Conservation (phyloP, 2,888 invertebrate genomes). For the Malachius bipustulatus region DNA sequence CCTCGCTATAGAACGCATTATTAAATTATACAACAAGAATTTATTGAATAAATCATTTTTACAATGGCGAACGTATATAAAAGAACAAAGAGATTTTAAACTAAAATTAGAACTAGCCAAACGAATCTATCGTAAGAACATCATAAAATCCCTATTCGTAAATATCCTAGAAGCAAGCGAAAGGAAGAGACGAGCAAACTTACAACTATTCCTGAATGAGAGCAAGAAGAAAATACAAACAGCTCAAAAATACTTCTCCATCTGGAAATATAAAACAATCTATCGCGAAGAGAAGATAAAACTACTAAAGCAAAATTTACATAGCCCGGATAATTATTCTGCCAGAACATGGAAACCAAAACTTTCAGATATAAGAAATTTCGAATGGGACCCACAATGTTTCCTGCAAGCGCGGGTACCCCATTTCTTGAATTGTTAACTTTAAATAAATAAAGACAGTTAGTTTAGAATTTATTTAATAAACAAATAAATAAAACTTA, state of each 20-base stretch:
- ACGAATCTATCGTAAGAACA: slow-evolving; percentile 19
- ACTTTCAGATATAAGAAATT: slow-evolving; percentile 9
- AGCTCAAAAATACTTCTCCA: slow-evolving; percentile 24
- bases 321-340: no score
- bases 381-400: slow-evolving; percentile 24
- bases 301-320: not conserved
- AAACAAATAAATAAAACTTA: slow-evolving; percentile 3
- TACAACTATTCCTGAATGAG: no score
- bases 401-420: slow-evolving; percentile 24
- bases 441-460: not conserved
- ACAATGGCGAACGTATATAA: slow-evolving; percentile 16
- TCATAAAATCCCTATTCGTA: slow-evolving; percentile 20
- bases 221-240: slow-evolving; percentile 15
- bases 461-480: not conserved
- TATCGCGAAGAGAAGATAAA: slow-evolving; percentile 11
- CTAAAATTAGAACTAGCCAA: slow-evolving; percentile 20
- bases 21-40: no score
- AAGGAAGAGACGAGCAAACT: slow-evolving; percentile 17
- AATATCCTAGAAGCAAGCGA: slow-evolving; percentile 21
- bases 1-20: slow-evolving; percentile 9
- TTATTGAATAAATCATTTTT: no score
- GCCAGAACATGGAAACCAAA: not conserved
- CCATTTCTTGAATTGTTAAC: no score
- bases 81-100: slow-evolving; percentile 15
- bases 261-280: slow-evolving; percentile 24